A percentile compares a stretch with the other conserved stretches of the same genome.
phyloP scores from a whole-genome alignment of 2,797 vertebrate genomes.

The Falco biarmicus region DNA sequence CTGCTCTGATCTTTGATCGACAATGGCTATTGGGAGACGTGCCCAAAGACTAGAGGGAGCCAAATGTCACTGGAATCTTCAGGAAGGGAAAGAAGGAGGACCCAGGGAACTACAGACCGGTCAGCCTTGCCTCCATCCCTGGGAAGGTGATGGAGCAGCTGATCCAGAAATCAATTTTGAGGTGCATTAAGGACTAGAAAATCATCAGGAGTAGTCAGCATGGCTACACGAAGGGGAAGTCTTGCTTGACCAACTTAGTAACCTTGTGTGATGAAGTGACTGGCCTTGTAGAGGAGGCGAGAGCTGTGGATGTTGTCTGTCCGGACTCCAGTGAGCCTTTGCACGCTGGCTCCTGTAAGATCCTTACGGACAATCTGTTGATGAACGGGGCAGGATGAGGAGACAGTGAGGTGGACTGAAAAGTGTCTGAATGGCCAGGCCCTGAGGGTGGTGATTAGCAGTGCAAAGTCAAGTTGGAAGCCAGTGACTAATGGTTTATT shows the following conservation, averaged over 20 bases:
- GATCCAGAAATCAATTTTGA: not conserved
- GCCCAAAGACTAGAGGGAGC: not conserved
- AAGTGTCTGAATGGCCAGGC: accelerated
- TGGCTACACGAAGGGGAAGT: not conserved
- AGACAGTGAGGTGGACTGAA: not conserved
- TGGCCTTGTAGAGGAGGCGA: not conserved
- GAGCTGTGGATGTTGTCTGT: not conserved
- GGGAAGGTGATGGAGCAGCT: not conserved
- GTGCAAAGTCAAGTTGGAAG: not conserved
- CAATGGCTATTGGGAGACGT: not conserved
- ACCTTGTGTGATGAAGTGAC: not conserved
- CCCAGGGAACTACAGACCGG: not conserved
- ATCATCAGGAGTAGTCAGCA: not conserved
- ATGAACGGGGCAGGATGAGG: no score
- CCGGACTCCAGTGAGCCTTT: not conserved
- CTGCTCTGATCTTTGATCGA: not conserved
- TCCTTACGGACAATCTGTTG: not conserved
- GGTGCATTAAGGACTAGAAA: not conserved
- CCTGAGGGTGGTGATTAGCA: not conserved
- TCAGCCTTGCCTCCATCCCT: not conserved
- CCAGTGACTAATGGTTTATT: not conserved
- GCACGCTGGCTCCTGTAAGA: not conserved
- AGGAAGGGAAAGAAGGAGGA: not conserved
- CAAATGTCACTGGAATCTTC: not conserved
- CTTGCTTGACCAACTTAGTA: not conserved